A percentile compares a stretch with the other conserved stretches of the same genome.
Evolutionary conservation across 2,797 vertebrate genomes (phyloP).

Genomic region (Hyperoplus immaculatus): DNA sequence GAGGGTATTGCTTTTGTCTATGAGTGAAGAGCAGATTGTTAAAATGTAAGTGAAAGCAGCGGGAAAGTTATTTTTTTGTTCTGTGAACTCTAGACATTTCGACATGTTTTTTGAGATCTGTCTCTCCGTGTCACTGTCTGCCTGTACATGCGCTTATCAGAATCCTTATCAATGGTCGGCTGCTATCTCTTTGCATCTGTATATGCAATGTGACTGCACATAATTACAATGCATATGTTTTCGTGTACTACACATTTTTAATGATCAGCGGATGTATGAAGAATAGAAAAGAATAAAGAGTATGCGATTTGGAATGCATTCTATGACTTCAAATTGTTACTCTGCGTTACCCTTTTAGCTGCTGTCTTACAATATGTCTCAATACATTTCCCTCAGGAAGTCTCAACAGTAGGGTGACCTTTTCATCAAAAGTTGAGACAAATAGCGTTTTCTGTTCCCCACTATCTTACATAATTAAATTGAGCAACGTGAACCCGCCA

Average conservation of each 20-base stretch:
- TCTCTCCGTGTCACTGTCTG: slow-evolving; percentile 1
- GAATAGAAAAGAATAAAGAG: too few relatives aligned
- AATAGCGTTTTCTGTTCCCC: neutral
- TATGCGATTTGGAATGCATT: too few relatives aligned
- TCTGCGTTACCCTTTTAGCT: neutral
- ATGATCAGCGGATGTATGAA: too few relatives aligned
- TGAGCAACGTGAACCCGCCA: neutral
- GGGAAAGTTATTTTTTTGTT: neutral
- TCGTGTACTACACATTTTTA: too few relatives aligned
- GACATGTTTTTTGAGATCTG: neutral
- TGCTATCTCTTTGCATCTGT: neutral
- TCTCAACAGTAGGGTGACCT: slow-evolving; percentile 20
- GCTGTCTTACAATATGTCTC: neutral
- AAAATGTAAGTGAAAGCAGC: slow-evolving; percentile 10
- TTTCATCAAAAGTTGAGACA: slow-evolving; percentile 25
- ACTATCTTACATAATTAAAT: slow-evolving; percentile 3
- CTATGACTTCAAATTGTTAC: too few relatives aligned
- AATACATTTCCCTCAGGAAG: neutral
- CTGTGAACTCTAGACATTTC: slow-evolving; percentile 19
- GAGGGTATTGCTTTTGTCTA: neutral
- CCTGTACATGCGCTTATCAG: neutral
- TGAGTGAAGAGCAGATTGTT: neutral
- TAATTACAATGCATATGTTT: neutral
- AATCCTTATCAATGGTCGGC: neutral
- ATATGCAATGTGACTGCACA: neutral